These are phyloP conservation scores for Phalacrocorax brasilianus DNA, from an alignment of 2,113 vertebrate species.

Conservation along the genomic window DNA sequence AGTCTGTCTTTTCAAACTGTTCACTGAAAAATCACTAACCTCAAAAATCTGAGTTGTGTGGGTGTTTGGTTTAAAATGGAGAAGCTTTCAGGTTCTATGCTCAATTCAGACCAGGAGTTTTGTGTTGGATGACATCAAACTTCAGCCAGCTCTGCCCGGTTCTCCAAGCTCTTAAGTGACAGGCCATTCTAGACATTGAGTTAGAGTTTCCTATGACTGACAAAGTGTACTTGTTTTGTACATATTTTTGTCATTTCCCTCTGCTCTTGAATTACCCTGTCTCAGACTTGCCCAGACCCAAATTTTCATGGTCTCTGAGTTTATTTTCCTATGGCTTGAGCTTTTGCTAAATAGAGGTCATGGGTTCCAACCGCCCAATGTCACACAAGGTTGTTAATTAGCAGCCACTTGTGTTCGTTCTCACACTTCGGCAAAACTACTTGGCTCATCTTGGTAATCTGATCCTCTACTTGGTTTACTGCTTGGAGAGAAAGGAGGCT, in stretches of 20 bases:
- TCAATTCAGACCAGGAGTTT: neutral
- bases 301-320: neutral
- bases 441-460: neutral
- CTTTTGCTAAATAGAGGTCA: neutral
- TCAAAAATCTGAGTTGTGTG: neutral
- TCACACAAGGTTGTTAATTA: neutral
- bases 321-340: neutral
- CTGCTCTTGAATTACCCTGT: neutral
- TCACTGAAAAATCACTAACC: neutral
- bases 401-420: neutral
- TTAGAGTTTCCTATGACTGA: neutral
- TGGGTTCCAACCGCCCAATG: neutral
- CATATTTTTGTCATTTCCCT: neutral
- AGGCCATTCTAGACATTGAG: neutral
- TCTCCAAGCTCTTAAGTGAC: neutral
- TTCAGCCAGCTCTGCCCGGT: neutral
- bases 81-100: neutral
- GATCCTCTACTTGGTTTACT: neutral
- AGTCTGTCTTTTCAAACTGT: neutral
- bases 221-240: neutral
- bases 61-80: neutral
- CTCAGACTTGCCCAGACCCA: neutral
- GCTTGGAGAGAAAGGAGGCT: neutral
- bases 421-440: neutral
- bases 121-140: neutral